Base-by-base conservation (phyloP, 2,113 vertebrate genomes). In the Laticauda colubrina region DNA sequence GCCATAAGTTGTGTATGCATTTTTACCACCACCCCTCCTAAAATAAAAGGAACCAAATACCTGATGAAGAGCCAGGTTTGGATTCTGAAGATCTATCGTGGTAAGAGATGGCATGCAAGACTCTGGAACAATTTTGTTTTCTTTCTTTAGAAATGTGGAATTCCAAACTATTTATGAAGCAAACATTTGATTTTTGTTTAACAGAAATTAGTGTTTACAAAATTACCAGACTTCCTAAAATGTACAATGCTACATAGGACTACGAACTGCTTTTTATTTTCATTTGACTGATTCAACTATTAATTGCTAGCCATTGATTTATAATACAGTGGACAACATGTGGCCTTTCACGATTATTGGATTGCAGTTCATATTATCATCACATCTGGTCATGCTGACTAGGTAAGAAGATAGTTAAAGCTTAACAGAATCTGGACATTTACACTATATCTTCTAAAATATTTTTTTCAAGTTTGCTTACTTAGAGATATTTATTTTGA, bases 41-140 rank as follows among this genome's bases (percentile, higher is more conserved):
- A 87, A 61, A 10, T n/a, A 26, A 64, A n/a, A 64, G 91, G 0
- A 64, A 59, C 5, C 51, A 18, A 48, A 21, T 91, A 98, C 98
- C 97, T 98, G 98, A 89, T 96, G 97, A 29, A 97, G 94, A 7
- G 96, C 51, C 57, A 96, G 92, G 89, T 85, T 96, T n/a, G 97
- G 54, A n/a, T 93, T 94, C 5, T 96, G 97, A 45, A 96, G 93
- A 61, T 98, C 97, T 43, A 97, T 88, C 57, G 97, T 89, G 54
- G 97, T 96, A 21, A 98, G 97, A 54, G 98, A 97, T 1, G 97
- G 98, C 48, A 98, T 98, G 48, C 94, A 96, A 95, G 97, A 97
- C 61, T 97, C 97, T 34, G 94, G 95, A 93, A 96, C 75, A 0
- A 6, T 95, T 96, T 96, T 98, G 12, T 95, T 97, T 61, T 98